Evolutionary conservation across 2,113 vertebrate genomes (phyloP), one percentile per base, ranked within the genome.

Genomic region (rat (Rattus norvegicus)): DNA sequence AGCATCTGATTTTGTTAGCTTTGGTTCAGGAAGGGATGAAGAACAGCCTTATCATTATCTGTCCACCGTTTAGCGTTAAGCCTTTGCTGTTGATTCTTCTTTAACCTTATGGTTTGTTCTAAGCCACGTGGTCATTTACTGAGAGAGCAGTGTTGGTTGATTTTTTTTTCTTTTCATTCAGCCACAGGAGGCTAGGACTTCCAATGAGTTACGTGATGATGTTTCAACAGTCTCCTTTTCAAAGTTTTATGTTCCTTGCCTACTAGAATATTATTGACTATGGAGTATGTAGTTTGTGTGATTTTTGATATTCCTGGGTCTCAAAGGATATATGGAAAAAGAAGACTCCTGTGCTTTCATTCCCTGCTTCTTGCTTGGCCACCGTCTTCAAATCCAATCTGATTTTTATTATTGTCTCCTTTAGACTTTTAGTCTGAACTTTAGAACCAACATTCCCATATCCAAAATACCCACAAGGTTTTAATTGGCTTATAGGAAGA

Each of bases 361-460:
- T 10, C 49, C 19, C 33, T 88, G 11, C 67, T 88, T 56, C 12
- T 24, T 72, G 20, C 20, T n/a, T 54, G 67, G 33, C 7, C 10
- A 28, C 1, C 7, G 6, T 7, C 14, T 2, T 72, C 22, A 54
- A 8, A 7, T 93, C 2, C 22, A 67, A 54, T 80, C 67, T 90
- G 24, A 83, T 79, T 95, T 94, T 92, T 56, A 92, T 43, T 73
- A 19, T 92, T 3, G 6, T 49, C 43, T 61, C 30, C 47, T 84
- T 93, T 89, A 85, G 49, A 61, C 36, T 61, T 83, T 61, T 43
- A 61, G 88, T 67, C 13, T 85, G 7, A 80, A 88, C 33, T 65
- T 90, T 52, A 54, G 54, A 96, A 69, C 39, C 77, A 79, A 91
- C 11, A 95, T 92, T 90, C 19, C 84, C 63, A 63, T 52, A 87